These are phyloP conservation scores for Thecophora atra DNA, from an alignment of 2,888 invertebrate genomes.

Conservation along the genomic window DNA sequence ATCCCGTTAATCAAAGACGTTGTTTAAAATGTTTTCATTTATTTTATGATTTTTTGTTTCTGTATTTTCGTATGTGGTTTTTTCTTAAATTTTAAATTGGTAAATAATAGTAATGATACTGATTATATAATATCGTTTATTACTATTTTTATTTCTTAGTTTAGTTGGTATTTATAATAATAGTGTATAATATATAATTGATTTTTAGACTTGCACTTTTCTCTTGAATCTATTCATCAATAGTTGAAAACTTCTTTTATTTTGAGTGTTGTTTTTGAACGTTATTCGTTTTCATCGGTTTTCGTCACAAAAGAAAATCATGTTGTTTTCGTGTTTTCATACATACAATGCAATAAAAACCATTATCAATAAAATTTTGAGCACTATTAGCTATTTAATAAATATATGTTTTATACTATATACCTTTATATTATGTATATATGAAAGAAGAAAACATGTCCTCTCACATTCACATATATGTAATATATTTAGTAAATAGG, in stretches of 20 bases:
- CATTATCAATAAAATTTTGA: slow-evolving; percentile 24
- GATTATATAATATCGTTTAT: slow-evolving; percentile 37
- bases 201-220: slow-evolving; percentile 2
- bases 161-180: slow-evolving; percentile 7
- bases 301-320: not conserved
- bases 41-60: slow-evolving; percentile 29
- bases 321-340: not conserved
- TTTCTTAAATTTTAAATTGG: slow-evolving; percentile 28
- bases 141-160: slow-evolving; percentile 40
- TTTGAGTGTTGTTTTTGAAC: not conserved
- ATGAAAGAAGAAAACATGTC: too few relatives aligned
- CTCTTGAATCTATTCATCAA: slow-evolving; percentile 17
- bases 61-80: slow-evolving; percentile 35
- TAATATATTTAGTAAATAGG: slow-evolving; percentile 16
- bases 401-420: slow-evolving; percentile 11
- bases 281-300: not conserved
- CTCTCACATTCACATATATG: too few relatives aligned
- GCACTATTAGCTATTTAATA: slow-evolving; percentile 2
- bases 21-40: slow-evolving; percentile 33
- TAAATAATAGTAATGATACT: slow-evolving; percentile 27
- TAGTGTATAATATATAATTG: not conserved
- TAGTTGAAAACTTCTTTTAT: slow-evolving; percentile 17
- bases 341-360: slow-evolving; percentile 31
- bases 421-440: not conserved
- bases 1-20: too few relatives aligned